Conservation (phyloP, 2,888 invertebrate species). For the Selenia dentaria region DNA sequence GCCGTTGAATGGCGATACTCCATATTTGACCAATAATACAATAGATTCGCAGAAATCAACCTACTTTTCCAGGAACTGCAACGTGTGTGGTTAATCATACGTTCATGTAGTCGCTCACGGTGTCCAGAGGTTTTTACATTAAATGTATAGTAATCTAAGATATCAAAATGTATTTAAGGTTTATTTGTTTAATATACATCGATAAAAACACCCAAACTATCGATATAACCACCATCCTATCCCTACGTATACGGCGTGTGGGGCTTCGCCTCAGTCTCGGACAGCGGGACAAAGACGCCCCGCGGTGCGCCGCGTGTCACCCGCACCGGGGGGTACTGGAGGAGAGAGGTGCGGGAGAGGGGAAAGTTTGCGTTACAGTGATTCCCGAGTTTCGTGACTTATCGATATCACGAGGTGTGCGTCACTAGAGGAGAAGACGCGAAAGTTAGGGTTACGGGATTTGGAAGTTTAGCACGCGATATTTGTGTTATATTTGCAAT, state of each 20-base stretch:
- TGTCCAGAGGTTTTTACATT: no score
- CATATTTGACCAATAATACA: no score
- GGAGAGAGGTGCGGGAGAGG: background rate
- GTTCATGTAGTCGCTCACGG: no score
- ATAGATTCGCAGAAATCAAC: no score
- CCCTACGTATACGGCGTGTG: constrained; percentile 54
- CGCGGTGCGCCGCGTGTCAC: constrained; percentile 52
- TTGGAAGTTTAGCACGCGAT: background rate
- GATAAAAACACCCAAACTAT: constrained; percentile 2
- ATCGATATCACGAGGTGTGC: constrained; percentile 14
- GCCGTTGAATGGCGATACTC: no score
- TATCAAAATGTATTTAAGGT: no score
- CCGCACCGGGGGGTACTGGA: constrained; percentile 27
- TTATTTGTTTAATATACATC: no score
- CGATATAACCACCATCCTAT: constrained; percentile 35
- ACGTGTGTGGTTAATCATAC: no score
- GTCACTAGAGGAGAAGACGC: constrained; percentile 4
- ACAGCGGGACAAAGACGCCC: constrained; percentile 74
- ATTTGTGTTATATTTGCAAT: no score
- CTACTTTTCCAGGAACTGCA: no score
- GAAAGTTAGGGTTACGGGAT: background rate
- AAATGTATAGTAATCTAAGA: no score
- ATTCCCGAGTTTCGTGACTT: constrained; percentile 16
- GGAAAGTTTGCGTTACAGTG: constrained; percentile 5
- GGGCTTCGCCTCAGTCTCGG: constrained; percentile 57